phyloP scores from a whole-genome alignment of 1,140 invertebrate species.

The Dreissena rostriformis region DNA sequence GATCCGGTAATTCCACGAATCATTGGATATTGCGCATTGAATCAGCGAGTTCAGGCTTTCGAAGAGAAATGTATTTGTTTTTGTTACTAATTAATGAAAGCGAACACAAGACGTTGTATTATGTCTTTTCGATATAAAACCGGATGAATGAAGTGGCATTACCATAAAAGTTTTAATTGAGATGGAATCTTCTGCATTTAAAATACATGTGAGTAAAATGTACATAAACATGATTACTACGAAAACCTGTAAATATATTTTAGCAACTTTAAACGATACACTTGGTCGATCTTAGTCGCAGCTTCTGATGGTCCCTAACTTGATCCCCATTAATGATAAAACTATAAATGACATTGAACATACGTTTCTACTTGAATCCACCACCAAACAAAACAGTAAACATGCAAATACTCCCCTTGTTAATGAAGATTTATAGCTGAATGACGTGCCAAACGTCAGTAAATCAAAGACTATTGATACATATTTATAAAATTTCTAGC shows the following conservation, averaged over 20 bases:
- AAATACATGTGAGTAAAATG: too few species aligned
- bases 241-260: too few species aligned
- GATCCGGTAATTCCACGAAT: constrained; percentile 2
- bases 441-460: background rate
- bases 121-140: too few species aligned
- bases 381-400: background rate
- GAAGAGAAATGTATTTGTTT: background rate
- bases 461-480: constrained; percentile 1
- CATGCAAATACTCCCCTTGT: background rate
- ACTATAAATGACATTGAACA: background rate
- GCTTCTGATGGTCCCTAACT: background rate
- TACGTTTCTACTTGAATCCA: background rate
- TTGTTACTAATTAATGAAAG: constrained; percentile 20
- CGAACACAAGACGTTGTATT: background rate
- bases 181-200: background rate
- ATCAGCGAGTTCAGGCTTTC: background rate
- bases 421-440: constrained; percentile 16
- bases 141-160: background rate
- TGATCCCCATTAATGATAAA: background rate
- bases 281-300: background rate
- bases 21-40: constrained; percentile 2
- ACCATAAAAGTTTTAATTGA: background rate
- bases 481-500: constrained; percentile 38
- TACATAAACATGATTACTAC: too few species aligned
- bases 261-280: too few species aligned